These are phyloP conservation scores for Thripadectes ignobilis DNA, from an alignment of 2,797 vertebrate species.

Conservation along the genomic window DNA sequence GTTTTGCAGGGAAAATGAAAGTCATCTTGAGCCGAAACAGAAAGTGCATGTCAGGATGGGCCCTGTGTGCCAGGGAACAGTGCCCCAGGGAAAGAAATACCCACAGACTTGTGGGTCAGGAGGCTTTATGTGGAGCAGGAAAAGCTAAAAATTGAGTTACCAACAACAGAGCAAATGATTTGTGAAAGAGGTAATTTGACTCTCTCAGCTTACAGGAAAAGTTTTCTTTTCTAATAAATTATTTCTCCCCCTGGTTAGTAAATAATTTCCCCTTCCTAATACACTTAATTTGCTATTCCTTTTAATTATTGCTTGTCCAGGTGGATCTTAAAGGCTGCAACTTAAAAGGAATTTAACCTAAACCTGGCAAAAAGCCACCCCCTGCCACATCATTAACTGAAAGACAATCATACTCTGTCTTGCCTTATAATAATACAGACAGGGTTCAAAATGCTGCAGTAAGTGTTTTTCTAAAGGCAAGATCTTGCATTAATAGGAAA, in stretches of 20 bases:
- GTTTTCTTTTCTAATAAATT: slow-evolving; percentile 67
- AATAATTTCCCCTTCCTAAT: slow-evolving; percentile 63
- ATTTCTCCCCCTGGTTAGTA: slow-evolving; percentile 61
- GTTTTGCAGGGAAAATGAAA: neutral
- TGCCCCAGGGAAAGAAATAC: slow-evolving; percentile 2
- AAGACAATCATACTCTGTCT: slow-evolving; percentile 45
- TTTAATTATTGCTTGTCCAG: slow-evolving; percentile 67
- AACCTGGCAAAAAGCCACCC: slow-evolving; percentile 34
- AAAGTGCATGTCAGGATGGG: neutral
- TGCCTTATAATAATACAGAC: slow-evolving; percentile 44
- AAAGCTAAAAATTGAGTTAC: slow-evolving; percentile 10
- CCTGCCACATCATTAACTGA: slow-evolving; percentile 48
- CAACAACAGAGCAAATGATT: slow-evolving; percentile 12
- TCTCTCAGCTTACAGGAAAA: slow-evolving; percentile 24
- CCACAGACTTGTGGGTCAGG: neutral
- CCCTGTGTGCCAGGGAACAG: neutral
- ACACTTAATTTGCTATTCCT: slow-evolving; percentile 60
- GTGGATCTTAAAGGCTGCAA: slow-evolving; percentile 54
- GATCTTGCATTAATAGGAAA: neutral
- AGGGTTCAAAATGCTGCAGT: slow-evolving; percentile 17
- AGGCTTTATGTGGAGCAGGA: neutral
- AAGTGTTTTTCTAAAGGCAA: slow-evolving; percentile 27
- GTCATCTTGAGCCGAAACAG: neutral
- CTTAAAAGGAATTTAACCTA: slow-evolving; percentile 27
- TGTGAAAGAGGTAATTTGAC: slow-evolving; percentile 58